Percentiles rank a stretch among this genome's conserved stretches.
phyloP scores from a whole-genome alignment of 2,113 vertebrate species.

The Pseudopodoces humilis region DNA sequence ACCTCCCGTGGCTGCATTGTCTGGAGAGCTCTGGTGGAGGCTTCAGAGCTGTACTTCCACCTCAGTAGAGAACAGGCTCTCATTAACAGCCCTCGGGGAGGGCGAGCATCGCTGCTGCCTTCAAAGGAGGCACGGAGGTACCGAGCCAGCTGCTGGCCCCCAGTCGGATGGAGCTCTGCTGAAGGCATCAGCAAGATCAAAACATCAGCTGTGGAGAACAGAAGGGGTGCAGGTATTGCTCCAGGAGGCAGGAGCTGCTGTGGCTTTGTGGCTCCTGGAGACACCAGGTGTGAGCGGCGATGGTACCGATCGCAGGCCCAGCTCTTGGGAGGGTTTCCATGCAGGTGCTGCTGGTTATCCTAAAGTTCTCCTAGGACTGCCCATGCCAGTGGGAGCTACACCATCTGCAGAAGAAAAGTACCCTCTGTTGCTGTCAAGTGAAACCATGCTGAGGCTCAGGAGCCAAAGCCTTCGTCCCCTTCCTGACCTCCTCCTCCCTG shows the following conservation, averaged over 20 bases:
- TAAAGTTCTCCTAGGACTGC: background rate
- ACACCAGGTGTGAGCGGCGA: fast-evolving
- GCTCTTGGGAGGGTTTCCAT: background rate
- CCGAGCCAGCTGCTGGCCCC: background rate
- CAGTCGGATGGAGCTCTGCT: background rate
- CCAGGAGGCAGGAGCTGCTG: background rate
- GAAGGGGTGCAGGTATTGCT: background rate
- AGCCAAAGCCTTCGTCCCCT: background rate
- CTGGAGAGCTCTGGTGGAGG: constrained; percentile 9
- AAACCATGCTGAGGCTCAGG: background rate
- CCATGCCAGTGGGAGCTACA: background rate
- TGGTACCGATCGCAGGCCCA: background rate
- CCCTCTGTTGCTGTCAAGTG: background rate
- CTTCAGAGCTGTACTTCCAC: background rate
- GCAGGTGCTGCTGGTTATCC: background rate
- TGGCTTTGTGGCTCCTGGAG: background rate
- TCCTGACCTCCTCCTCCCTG: background rate
- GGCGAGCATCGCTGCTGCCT: background rate
- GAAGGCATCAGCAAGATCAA: background rate
- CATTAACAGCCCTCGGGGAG: background rate
- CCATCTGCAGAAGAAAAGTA: background rate
- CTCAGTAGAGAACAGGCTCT: background rate
- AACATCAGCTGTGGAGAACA: background rate
- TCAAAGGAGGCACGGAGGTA: background rate
- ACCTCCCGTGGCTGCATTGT: constrained; percentile 1